phyloP scores from a whole-genome alignment of 2,797 vertebrate species.

The Meriones psammophilus region DNA sequence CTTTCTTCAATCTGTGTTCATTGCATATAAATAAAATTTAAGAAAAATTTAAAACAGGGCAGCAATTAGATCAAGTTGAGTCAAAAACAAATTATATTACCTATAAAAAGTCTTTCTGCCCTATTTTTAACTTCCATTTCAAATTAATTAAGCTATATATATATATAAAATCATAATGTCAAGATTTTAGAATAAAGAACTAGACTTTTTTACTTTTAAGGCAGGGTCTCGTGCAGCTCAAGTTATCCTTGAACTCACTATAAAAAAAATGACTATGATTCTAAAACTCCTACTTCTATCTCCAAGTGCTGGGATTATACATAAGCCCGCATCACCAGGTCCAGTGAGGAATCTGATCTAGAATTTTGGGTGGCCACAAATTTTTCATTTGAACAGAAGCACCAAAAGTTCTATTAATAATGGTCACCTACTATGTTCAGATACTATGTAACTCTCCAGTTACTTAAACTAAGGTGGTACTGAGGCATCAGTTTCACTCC shows the following conservation, averaged over 20 bases:
- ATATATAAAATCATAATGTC: neutral
- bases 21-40: too few relatives aligned
- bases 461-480: neutral
- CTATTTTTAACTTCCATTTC: neutral
- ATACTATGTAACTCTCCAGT: neutral
- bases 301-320: neutral
- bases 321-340: neutral
- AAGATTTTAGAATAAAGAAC: constrained; percentile 50
- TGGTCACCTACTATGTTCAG: constrained; percentile 41
- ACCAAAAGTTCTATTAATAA: constrained; percentile 44
- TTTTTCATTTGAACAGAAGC: constrained; percentile 59
- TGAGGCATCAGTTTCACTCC: constrained; percentile 19
- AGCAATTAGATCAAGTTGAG: constrained; percentile 14
- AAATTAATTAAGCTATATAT: constrained; percentile 27
- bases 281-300: neutral
- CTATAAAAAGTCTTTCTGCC: constrained; percentile 43
- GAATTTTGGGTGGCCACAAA: constrained; percentile 41
- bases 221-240: neutral
- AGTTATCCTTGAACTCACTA: neutral
- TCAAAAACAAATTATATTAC: constrained; percentile 38
- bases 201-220: neutral
- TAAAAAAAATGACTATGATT: neutral
- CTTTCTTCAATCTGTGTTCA: constrained; percentile 50
- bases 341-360: constrained; percentile 14
- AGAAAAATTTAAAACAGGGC: neutral